A percentile compares a stretch with the other conserved stretches of the same genome.
Conservation (phyloP, 2,113 vertebrate genomes). For the Tachuris rubrigastra region DNA sequence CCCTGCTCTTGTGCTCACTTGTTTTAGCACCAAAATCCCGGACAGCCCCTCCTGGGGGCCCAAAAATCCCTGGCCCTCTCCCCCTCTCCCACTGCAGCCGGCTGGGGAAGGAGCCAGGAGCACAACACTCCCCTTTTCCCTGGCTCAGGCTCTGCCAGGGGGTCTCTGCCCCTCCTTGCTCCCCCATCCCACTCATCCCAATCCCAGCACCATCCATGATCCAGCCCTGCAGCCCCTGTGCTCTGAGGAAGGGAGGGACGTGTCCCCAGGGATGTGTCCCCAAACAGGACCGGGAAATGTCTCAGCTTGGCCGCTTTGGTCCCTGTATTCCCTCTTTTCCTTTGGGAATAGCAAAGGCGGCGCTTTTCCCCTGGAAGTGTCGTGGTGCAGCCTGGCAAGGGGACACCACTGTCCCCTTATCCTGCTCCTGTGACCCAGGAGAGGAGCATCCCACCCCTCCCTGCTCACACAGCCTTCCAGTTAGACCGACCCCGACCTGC, state of each 20-base stretch:
- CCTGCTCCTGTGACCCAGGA: fast-evolving
- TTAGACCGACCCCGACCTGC: neutral
- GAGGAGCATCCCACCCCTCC: neutral
- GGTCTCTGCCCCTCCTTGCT: neutral
- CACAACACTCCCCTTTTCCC: neutral
- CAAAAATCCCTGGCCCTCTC: fast-evolving
- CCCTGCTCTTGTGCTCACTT: neutral
- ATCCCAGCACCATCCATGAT: fast-evolving
- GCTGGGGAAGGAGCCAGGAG: neutral
- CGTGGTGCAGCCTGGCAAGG: neutral
- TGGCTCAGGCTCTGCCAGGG: fast-evolving
- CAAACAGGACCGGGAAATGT: neutral
- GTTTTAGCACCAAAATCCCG: conserved; percentile 47
- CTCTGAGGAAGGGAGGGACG: neutral
- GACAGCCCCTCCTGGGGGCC: neutral
- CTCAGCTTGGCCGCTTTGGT: neutral
- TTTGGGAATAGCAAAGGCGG: neutral
- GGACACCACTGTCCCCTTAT: fast-evolving
- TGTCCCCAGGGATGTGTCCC: neutral
- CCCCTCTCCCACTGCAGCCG: neutral
- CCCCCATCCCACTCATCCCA: neutral
- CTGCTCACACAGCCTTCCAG: neutral
- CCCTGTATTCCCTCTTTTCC: neutral
- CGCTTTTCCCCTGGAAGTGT: neutral
- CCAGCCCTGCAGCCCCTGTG: neutral